phyloP scores from a whole-genome alignment of 2,888 invertebrate genomes.

The Cheilosia vernalis region DNA sequence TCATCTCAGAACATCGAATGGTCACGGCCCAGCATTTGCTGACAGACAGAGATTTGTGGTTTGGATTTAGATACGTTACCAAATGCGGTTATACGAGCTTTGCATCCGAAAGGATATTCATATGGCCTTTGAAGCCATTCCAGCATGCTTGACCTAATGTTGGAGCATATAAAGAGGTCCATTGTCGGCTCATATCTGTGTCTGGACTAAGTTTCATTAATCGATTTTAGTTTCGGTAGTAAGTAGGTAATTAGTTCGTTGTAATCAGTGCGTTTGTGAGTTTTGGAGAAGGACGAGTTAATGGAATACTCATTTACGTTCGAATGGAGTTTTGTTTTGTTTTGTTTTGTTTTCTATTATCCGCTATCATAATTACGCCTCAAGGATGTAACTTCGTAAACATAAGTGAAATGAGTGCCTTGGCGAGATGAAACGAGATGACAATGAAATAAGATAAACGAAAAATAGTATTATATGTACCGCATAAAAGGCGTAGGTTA shows the following conservation, averaged over 20 bases:
- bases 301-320: conserved; percentile 4
- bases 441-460: too few species aligned
- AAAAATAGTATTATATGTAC: too few species aligned
- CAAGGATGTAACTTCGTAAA: too few species aligned
- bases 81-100: conserved; percentile 45
- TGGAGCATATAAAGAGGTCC: too few species aligned
- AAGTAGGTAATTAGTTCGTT: conserved; percentile 29
- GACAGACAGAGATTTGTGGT: conserved; percentile 54
- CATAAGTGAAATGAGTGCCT: too few species aligned
- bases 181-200: conserved; percentile 27
- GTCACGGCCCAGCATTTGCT: conserved; percentile 45
- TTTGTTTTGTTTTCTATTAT: too few species aligned
- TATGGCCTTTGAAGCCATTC: conserved; percentile 6
- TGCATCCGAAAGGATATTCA: conserved; percentile 27
- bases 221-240: conserved; percentile 41
- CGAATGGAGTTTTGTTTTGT: too few species aligned
- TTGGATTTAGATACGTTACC: conserved; percentile 25
- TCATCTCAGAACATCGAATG: conserved; percentile 57
- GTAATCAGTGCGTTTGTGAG: conserved; percentile 3
- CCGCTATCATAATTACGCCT: too few species aligned
- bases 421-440: neutral
- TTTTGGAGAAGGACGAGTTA: neutral
- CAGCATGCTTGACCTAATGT: conserved; percentile 3
- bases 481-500: too few species aligned
- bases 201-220: conserved; percentile 52